These are phyloP conservation scores for Pocillopora grandis DNA, from an alignment of 92 coral and sea anemone genomes.

Conservation along the genomic window DNA sequence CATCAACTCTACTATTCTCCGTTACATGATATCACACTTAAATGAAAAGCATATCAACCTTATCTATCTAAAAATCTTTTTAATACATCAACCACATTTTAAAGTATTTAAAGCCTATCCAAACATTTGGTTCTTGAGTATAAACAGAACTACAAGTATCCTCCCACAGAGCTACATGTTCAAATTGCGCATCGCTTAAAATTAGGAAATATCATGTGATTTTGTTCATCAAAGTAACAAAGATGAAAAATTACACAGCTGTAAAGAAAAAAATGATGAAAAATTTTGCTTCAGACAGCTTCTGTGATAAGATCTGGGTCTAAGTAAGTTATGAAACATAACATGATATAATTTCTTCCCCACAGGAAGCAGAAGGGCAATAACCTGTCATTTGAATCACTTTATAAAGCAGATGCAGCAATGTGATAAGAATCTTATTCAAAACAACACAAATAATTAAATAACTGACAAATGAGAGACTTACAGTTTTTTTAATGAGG, in stretches of 20 bases:
- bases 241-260: too few species aligned
- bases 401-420: conserved; percentile 13
- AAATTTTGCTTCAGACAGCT: background rate
- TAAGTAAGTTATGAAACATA: background rate
- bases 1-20: background rate
- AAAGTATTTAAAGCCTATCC: background rate
- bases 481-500: conserved; percentile 65
- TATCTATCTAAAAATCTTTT: background rate
- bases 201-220: too few species aligned
- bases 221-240: too few species aligned
- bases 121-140: background rate
- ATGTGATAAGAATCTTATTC: conserved; percentile 29
- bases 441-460: conserved; percentile 24
- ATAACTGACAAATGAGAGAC: conserved; percentile 32
- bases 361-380: conserved; percentile 20
- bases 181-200: too few species aligned
- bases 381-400: conserved; percentile 9
- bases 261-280: too few species aligned
- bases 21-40: background rate
- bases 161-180: too few species aligned
- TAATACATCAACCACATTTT: background rate
- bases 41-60: background rate
- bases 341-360: background rate
- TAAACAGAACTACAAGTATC: background rate
- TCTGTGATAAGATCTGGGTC: background rate